Base-by-base conservation (phyloP, 2,888 invertebrate species). In the Apoda limacodes region DNA sequence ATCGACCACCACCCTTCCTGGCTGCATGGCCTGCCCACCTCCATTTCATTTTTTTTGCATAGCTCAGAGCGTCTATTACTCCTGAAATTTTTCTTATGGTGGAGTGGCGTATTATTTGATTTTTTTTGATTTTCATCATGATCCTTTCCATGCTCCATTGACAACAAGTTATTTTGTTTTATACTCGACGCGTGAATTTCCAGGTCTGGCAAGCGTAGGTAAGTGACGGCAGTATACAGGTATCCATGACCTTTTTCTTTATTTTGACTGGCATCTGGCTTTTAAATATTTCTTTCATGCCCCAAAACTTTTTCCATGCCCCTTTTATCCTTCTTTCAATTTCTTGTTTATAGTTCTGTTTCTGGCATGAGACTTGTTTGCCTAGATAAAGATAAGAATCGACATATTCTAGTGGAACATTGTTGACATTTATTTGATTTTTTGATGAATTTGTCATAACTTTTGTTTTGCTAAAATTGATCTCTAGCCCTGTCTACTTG, bases 391-490 rank as follows among this genome's bases (percentile, higher is more conserved):
- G 30, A 23, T 40, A 40, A 5, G 20, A 15, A 7, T 40, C 31
- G 9, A 32, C 32, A 19, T 40, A 46, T 20, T 32, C 13, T n/a
- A 46, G 15, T 1, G 34, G 20, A 9, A 14, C 6, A 11, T 26
- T 17, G 4, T 30, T 24, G 4, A 43, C 11, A 6, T 28, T 13
- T 28, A 44, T 29, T 25, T 14, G 14, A 10, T 9, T 30, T 30
- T 35, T 31, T 2, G 9, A 11, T 13, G 22, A 24, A 13, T 39
- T 38, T 11, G 40, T 39, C 43, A 46, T 43, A 5, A 34, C 24
- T 11, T 41, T 46, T 4, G 43, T 41, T 34, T 43, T 46, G 9
- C 17, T 25, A n/a, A 31, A 14, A 7, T 43, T 39, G 2, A 42
- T 42, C 32, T 46, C 35, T 14, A 46, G 22, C 2, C 43, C 44